Percentiles rank a stretch among this genome's conserved stretches.
Conservation (phyloP, 2,797 vertebrate species). For the Cyclura pinguis region DNA sequence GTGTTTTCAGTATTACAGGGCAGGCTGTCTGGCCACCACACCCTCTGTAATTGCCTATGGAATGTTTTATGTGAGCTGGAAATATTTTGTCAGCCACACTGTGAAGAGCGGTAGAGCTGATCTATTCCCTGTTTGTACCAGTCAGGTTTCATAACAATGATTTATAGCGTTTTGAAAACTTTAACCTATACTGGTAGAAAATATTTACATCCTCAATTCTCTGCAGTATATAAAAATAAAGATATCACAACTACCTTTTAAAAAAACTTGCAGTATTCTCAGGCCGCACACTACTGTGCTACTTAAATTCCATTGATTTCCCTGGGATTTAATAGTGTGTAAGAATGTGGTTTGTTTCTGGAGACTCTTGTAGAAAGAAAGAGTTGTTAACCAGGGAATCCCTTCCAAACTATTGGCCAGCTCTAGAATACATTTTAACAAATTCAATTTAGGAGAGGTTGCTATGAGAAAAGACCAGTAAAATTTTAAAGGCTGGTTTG, state of each 20-base stretch:
- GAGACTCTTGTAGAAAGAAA: conserved; percentile 60
- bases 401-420: conserved; percentile 61
- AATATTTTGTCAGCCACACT: conserved; percentile 56
- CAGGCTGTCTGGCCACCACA: conserved; percentile 70
- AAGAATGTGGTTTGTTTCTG: conserved; percentile 50
- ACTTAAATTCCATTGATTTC: conserved; percentile 1
- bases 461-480: neutral
- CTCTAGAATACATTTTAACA: conserved; percentile 59
- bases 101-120: conserved; percentile 59
- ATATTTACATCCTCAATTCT: conserved; percentile 67
- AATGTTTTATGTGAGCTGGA: conserved; percentile 75
- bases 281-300: neutral
- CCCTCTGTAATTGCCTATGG: conserved; percentile 73
- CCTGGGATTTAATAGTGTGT: conserved; percentile 13
- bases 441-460: conserved; percentile 37
- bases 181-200: conserved; percentile 70
- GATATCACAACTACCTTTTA: conserved; percentile 57
- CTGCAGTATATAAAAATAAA: conserved; percentile 54
- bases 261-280: neutral
- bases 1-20: conserved; percentile 71
- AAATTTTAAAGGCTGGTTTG: conserved; percentile 5
- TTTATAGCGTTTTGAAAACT: conserved; percentile 74
- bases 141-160: conserved; percentile 70
- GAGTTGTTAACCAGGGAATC: conserved; percentile 48
- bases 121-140: conserved; percentile 60